Conservation (phyloP, 2,797 vertebrate species). For the Diplodus puntazzo region DNA sequence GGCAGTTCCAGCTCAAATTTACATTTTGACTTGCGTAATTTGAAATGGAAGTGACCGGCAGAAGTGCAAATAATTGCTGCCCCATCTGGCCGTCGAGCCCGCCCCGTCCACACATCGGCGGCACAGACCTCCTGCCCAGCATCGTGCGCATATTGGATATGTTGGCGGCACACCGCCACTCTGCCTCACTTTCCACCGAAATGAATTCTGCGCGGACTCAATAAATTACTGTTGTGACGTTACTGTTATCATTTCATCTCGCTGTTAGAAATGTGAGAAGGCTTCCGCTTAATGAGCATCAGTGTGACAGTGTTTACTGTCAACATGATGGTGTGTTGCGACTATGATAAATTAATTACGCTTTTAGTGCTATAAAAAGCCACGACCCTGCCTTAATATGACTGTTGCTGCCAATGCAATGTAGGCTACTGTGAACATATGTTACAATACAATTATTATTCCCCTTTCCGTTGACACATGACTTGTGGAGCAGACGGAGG, state of each 20-base stretch:
- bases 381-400: not conserved
- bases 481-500: not conserved
- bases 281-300: conserved; percentile 4
- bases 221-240: not conserved
- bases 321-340: conserved; percentile 8
- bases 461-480: not conserved
- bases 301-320: conserved; percentile 1
- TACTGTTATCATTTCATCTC: not conserved
- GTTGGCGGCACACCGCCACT: not conserved
- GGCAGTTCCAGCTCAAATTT: conserved; percentile 35
- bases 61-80: conserved; percentile 52
- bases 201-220: not conserved
- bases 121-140: conserved; percentile 22
- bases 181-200: not conserved
- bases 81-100: conserved; percentile 35
- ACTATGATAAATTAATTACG: conserved; percentile 25
- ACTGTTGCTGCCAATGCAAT: not conserved
- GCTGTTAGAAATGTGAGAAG: conserved; percentile 3
- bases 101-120: conserved; percentile 6
- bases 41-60: conserved; percentile 41
- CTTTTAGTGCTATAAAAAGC: not conserved
- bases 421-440: not conserved
- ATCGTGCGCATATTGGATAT: conserved; percentile 2
- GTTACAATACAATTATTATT: not conserved
- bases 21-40: conserved; percentile 50